These are phyloP conservation scores for Pangasius djambal DNA, from an alignment of 2,797 vertebrate species.

Conservation along the genomic window DNA sequence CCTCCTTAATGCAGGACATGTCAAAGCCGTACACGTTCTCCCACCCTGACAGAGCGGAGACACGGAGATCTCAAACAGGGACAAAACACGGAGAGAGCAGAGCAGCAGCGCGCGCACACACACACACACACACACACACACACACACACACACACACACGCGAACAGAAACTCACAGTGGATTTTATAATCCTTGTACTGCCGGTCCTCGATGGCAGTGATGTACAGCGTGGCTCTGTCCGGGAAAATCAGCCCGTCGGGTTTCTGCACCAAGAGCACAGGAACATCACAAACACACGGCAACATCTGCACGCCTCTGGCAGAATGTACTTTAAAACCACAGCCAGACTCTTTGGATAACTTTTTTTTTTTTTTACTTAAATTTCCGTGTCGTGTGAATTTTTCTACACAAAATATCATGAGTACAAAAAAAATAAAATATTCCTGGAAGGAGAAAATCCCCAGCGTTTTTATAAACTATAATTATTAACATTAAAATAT, in stretches of 20 bases:
- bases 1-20: slow-evolving; percentile 95
- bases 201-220: slow-evolving; percentile 91
- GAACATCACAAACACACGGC: background rate
- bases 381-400: background rate
- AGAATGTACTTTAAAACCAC: too few species aligned
- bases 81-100: background rate
- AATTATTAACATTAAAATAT: background rate
- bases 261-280: slow-evolving; percentile 68
- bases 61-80: background rate
- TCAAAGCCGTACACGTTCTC: slow-evolving; percentile 95
- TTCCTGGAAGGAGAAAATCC: background rate
- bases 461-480: background rate
- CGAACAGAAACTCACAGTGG: slow-evolving; percentile 81
- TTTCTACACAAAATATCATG: background rate
- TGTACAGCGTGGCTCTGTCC: slow-evolving; percentile 88
- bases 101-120: background rate
- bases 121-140: background rate
- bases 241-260: slow-evolving; percentile 93
- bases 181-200: slow-evolving; percentile 98
- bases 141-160: background rate
- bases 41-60: slow-evolving; percentile 80
- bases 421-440: background rate
- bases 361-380: too few species aligned
- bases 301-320: background rate
- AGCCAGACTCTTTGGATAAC: background rate